Conservation (phyloP, 2,888 invertebrate species). For the Ariolimax columbianus region DNA sequence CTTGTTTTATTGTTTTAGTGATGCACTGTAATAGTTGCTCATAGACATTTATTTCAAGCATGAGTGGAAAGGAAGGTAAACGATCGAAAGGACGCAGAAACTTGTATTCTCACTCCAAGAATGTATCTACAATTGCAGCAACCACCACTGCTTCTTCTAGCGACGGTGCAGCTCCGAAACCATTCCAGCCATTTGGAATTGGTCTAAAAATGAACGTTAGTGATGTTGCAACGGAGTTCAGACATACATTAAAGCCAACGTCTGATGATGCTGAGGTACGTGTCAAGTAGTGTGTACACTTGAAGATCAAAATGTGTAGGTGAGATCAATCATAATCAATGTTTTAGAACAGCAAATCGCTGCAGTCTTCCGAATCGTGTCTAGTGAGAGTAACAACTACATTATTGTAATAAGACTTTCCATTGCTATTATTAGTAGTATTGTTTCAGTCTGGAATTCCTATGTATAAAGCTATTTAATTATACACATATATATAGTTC, state of each 20-base stretch:
- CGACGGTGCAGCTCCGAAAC: constrained; percentile 26
- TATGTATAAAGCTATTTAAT: too few relatives aligned
- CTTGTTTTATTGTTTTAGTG: constrained; percentile 36
- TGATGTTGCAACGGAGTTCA: constrained; percentile 49
- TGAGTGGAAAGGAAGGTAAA: constrained; percentile 52
- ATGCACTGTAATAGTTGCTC: constrained; percentile 32
- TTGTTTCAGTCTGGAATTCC: too few relatives aligned
- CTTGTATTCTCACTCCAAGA: constrained; percentile 47
- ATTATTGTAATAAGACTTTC: too few relatives aligned
- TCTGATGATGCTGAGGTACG: constrained; percentile 45
- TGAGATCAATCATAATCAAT: too few relatives aligned
- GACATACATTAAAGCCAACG: constrained; percentile 24
- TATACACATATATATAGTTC: too few relatives aligned
- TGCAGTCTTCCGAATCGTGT: too few relatives aligned
- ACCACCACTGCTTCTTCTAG: background rate
- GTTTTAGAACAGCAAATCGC: too few relatives aligned
- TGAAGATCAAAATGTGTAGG: background rate
- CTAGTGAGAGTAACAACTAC: too few relatives aligned
- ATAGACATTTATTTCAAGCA: constrained; percentile 26
- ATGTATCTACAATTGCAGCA: constrained; percentile 32
- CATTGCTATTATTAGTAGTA: too few relatives aligned
- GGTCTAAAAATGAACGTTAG: constrained; percentile 42
- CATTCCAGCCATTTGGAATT: constrained; percentile 46
- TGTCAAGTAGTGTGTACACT: background rate
- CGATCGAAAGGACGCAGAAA: constrained; percentile 48